These are phyloP conservation scores for Cairina moschata DNA, from an alignment of 2,113 vertebrate species.

Conservation along the genomic window DNA sequence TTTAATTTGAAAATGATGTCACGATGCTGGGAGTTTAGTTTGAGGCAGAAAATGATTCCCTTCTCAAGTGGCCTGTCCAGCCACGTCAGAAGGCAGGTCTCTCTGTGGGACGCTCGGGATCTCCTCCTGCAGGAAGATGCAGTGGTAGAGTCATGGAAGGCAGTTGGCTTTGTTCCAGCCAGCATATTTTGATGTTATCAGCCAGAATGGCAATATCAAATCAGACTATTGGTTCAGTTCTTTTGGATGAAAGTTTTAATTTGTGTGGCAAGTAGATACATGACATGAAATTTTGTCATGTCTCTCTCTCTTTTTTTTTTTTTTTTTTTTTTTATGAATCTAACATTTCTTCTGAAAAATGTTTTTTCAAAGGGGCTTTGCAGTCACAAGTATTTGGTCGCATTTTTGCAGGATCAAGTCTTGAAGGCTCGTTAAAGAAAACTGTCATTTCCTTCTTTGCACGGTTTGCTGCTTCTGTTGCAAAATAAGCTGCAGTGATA, in stretches of 20 bases:
- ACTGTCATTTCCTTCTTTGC: background rate
- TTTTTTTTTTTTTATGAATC: background rate
- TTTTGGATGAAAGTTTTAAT: background rate
- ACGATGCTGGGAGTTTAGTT: background rate
- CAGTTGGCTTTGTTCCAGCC: background rate
- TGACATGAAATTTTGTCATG: background rate
- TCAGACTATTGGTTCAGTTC: background rate
- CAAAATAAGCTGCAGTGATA: background rate
- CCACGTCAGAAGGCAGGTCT: background rate
- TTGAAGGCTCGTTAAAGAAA: background rate
- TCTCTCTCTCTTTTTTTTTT: no score
- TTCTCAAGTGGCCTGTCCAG: background rate
- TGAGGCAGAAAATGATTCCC: background rate
- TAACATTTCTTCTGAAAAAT: background rate
- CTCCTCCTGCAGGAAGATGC: no score
- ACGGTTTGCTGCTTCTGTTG: background rate
- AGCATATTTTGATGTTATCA: no score
- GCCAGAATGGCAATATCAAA: background rate
- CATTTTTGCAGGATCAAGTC: background rate
- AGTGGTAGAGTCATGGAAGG: rapidly evolving
- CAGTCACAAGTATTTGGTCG: background rate
- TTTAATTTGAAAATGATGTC: background rate
- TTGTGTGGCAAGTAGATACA: background rate
- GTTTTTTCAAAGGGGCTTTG: background rate
- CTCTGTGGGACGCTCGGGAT: rapidly evolving